Evolutionary conservation across 2,797 vertebrate species (phyloP).

Genomic region (Melanotaenia maccullochi): DNA sequence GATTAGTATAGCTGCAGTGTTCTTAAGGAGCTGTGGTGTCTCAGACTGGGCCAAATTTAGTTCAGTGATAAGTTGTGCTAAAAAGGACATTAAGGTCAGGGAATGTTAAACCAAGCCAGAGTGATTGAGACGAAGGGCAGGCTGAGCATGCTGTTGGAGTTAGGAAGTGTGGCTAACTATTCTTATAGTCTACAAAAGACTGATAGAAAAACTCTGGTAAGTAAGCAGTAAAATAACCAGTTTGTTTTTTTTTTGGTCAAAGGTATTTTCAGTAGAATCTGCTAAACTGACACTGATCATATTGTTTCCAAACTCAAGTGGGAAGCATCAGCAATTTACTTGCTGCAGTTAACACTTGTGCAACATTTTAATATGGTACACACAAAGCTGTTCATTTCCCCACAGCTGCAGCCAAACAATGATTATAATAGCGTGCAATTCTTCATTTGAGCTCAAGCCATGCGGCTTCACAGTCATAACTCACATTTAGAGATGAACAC

Average conservation of each 20-base stretch:
- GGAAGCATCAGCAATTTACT: conserved; percentile 32
- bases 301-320: conserved; percentile 43
- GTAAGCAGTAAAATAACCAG: background rate
- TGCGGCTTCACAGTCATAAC: conserved; percentile 23
- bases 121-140: conserved; percentile 29
- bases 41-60: conserved; percentile 49
- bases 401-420: conserved; percentile 19
- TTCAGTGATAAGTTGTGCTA: conserved; percentile 55
- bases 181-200: conserved; percentile 1
- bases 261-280: background rate
- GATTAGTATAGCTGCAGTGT: conserved; percentile 62
- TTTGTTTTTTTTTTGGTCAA: background rate
- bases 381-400: conserved; percentile 15
- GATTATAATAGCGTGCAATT: conserved; percentile 22
- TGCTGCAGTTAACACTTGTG: conserved; percentile 14
- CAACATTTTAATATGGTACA: conserved; percentile 30
- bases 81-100: conserved; percentile 59
- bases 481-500: conserved; percentile 30
- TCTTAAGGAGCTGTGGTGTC: conserved; percentile 51
- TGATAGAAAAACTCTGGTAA: conserved; percentile 11
- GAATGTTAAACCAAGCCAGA: conserved; percentile 35
- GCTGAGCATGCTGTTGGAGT: conserved; percentile 24
- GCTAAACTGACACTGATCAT: conserved; percentile 14
- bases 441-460: conserved; percentile 22
- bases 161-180: conserved; percentile 2